Evolutionary conservation across 2,888 invertebrate genomes (phyloP), one percentile per base, ranked within the genome.

Genomic region (Tetranychus truncatus): DNA sequence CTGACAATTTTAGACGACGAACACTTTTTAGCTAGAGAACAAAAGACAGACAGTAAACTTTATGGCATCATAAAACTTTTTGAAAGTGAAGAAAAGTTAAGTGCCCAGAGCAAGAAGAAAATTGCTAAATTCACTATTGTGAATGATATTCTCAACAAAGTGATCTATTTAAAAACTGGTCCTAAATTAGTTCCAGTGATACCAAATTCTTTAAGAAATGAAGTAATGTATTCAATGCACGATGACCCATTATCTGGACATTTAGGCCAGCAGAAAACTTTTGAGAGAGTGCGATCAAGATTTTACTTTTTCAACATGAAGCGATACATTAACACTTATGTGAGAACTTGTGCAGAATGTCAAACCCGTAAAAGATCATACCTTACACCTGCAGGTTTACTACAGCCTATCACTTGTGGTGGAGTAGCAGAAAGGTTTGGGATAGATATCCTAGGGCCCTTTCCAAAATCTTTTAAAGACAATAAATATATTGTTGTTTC

Each of bases 401-500:
- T 77, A 5, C 21, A 69, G 4, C 74, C 77, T 1, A 76, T 78
- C 3, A 45, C 75, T 45, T 45, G 73, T 6, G 34, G n/a, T 5
- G 65, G n/a, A 5, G 72, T 74, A n/a, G 75, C 74, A 44, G 66
- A 74, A 45, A 67, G 66, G 11, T 46, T 77, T 7, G 76, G 75
- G 7, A 76, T 77, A 2, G 78, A 79, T 74, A 74, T 78, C 6
- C 46, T 77, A 3, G 77, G 79, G 7, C 74, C 75, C 72, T 74
- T 79, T 18, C 76, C 77, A 2, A 67, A 71, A 72, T 74, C 77
- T 9, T 24, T 65, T 11, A 74, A 73, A 8, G 74, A 75, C 5
- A 79, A 79, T 20, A 76, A 72, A 45, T 77, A 77, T 75, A 72
- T 78, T 71, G 45, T 80, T 7, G 78, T 78, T 6, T 74, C 77